Conservation (phyloP, 2,113 vertebrate species). For the Rhinolophus sinicus region DNA sequence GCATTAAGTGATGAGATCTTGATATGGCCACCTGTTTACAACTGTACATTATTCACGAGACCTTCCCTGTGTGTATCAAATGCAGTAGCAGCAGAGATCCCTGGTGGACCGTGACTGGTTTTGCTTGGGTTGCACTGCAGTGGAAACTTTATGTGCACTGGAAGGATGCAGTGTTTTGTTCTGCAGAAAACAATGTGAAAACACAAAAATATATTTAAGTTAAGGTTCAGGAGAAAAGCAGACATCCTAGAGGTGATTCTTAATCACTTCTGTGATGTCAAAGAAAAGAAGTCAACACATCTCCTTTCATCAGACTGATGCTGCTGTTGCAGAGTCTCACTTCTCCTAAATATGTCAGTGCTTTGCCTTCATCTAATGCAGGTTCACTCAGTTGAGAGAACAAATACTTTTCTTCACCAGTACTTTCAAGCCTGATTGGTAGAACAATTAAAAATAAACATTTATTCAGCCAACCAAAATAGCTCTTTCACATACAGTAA, state of each 20-base stretch:
- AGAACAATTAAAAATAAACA: neutral
- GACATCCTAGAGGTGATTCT: neutral
- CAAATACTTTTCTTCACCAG: neutral
- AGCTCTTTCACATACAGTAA: neutral
- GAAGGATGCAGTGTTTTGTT: neutral
- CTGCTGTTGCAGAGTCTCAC: neutral
- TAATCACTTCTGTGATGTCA: neutral
- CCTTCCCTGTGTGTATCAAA: neutral
- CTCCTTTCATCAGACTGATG: neutral
- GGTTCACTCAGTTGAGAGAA: neutral
- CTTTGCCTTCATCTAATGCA: neutral
- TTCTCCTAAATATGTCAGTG: neutral
- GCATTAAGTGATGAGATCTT: conserved; percentile 62
- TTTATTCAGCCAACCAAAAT: neutral
- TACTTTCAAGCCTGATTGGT: neutral
- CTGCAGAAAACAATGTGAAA: neutral
- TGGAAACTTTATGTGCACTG: neutral
- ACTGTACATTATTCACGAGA: conserved; percentile 60
- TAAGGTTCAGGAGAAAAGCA: neutral
- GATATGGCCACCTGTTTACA: conserved; percentile 70
- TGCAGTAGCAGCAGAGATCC: neutral
- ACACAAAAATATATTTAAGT: neutral
- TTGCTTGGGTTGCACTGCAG: neutral
- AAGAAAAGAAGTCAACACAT: neutral
- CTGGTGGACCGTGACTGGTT: neutral